Evolutionary conservation across 64 coral and sea anemone species (phyloP), one percentile per base, ranked within the genome.

Genomic region (Pocillopora verrucosa): DNA sequence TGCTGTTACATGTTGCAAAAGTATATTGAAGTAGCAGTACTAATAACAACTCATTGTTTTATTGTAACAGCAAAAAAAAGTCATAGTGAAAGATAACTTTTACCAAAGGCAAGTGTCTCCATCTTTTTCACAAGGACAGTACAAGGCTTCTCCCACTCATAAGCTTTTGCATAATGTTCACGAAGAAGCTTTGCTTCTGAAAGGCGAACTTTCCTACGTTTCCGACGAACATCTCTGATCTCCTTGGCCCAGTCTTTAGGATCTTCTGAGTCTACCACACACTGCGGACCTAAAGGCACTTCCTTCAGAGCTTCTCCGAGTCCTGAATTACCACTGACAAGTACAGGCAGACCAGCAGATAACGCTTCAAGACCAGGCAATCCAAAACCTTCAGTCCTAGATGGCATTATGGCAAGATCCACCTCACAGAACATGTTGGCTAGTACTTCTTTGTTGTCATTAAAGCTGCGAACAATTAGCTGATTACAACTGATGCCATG

Each of bases 321-420:
- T 38, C 80, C 80, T 12, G 80, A 83, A 20, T 83, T 83, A 6
- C 80, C 80, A 83, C 80, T 83, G 1, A 83, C 80, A 35, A 83
- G 80, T 5, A 83, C 35, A 45, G 80, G 80, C 13, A 83, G 80
- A 65, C 80, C 34, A 12, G 80, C 80, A 15, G 80, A 83, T 67
- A 83, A 83, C 16, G 80, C 80, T 67, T 79, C 56, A 79, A 79
- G 77, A 5, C 51, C 77, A 79, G 77, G 4, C 20, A 79, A 7
- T 2, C 77, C 80, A 67, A 67, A 83, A 1, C 80, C 80, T 12
- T 83, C 80, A 83, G 30, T 30, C 30, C 30, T 30, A 30, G 30
- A 30, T 30, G 30, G 30, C 30, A 30, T 30, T 30, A 30, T 30
- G 30, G 30, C 30, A 30, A 30, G 30, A 30, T 30, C 30, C 30